Percentiles rank a stretch among this genome's conserved stretches.
phyloP scores from a whole-genome alignment of 1,140 invertebrate species.

The Hestina assimilis region DNA sequence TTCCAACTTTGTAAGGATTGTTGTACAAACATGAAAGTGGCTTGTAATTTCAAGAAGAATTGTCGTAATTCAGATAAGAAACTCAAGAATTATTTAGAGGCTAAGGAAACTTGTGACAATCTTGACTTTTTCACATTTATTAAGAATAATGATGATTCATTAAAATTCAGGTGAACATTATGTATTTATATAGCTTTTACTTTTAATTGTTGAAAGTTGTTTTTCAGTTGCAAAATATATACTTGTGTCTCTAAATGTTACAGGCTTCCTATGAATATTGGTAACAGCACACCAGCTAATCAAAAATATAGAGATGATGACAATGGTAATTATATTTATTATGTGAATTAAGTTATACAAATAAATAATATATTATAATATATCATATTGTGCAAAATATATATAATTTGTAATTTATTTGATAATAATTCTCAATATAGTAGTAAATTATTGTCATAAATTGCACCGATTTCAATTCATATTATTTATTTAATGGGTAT shows the following conservation, averaged over 20 bases:
- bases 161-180: slow-evolving; percentile 43
- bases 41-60: neutral
- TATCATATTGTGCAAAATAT: no score
- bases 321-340: slow-evolving; percentile 46
- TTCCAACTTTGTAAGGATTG: slow-evolving; percentile 68
- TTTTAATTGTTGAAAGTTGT: no score
- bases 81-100: neutral
- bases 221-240: neutral
- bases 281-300: slow-evolving; percentile 46
- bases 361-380: no score
- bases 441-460: no score
- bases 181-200: no score
- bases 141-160: slow-evolving; percentile 53
- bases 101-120: slow-evolving; percentile 27
- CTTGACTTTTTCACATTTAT: slow-evolving; percentile 50
- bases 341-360: no score
- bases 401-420: no score
- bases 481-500: no score
- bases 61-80: neutral
- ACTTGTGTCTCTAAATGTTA: slow-evolving; percentile 21
- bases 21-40: slow-evolving; percentile 25
- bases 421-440: no score
- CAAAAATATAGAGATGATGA: slow-evolving; percentile 58
- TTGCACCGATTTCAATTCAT: no score
- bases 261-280: slow-evolving; percentile 50